Base-by-base conservation (phyloP, 1,140 invertebrate genomes). In the Mercenaria mercenaria region DNA sequence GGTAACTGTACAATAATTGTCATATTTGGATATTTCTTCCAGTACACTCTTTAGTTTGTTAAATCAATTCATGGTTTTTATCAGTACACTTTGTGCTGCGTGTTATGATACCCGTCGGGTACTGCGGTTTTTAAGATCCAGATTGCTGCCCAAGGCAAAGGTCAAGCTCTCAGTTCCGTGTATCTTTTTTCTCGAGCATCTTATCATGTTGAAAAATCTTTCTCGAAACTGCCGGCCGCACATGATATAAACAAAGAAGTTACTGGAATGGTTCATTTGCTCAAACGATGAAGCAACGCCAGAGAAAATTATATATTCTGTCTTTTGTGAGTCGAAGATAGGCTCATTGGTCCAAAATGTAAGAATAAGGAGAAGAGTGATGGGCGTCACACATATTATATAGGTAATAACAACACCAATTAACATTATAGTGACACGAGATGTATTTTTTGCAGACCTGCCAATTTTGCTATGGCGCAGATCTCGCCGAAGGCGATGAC, bases 321-420 rank as follows among this genome's bases (percentile, higher is more conserved):
- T 56, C 3, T 67, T 74, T 59, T 43, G 84, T 4, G 41, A 37
- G 32, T 81, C 86, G 43, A 91, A 92, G 15, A 90, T 80, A 26
- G 82, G 83, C 20, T 84, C n/a, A 15, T 82, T 47, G 1, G 69
- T 72, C 10, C 41, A 59, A 43, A 86, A 88, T 15, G 88, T 72
- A 34, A 83, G 72, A 32, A 85, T 77, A 41, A 91, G 88, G 0
- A 76, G 50, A n/a, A 85, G 56, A n/a, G 88, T 87, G 10, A 90
- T 85, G 1, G 91, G 91, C 8, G 82, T 77, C 0, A 91, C 74
- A 2, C 91, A 72, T 18, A 92, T 43, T 34, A 91, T 80, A 74
- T 88, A 92, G 3, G 91, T 81, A 26, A 90, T 81, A 26, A 91
- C 52, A 0, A 91, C 77, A 15, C 88, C 84, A 0, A 92, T 39